phyloP scores from a whole-genome alignment of 2,888 invertebrate genomes.

The Chrysolina americana region DNA sequence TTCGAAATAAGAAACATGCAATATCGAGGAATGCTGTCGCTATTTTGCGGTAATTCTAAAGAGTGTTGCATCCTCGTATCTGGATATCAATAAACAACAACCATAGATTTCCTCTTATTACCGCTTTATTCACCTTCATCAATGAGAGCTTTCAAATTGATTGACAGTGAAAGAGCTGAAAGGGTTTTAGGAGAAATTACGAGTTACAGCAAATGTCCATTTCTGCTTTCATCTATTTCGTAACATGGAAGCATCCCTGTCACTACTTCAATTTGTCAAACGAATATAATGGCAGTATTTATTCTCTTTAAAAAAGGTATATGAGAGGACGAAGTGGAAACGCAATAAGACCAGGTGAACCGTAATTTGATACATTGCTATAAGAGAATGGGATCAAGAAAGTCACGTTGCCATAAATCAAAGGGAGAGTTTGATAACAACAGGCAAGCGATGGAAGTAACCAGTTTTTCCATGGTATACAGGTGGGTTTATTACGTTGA shows the following conservation, averaged over 20 bases:
- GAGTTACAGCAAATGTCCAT: background rate
- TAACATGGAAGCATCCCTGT: background rate
- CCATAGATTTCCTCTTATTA: too few species aligned
- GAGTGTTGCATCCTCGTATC: too few species aligned
- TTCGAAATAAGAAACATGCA: too few species aligned
- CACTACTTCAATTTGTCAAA: conserved; percentile 11
- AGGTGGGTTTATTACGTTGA: too few species aligned
- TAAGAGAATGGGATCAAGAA: background rate
- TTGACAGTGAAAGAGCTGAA: background rate
- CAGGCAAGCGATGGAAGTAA: too few species aligned
- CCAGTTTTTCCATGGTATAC: background rate
- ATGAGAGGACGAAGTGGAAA: background rate
- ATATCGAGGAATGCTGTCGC: too few species aligned
- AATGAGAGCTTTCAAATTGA: background rate
- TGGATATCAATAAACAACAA: too few species aligned
- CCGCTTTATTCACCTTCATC: background rate
- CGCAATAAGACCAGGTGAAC: conserved; percentile 17
- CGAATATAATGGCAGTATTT: conserved; percentile 12
- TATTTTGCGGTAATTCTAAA: too few species aligned
- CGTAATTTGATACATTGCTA: background rate
- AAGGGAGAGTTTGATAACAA: background rate
- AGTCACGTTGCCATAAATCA: conserved; percentile 2
- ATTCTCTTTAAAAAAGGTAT: background rate
- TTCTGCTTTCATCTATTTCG: background rate
- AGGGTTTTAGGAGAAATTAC: background rate